Evolutionary conservation across 1,140 invertebrate genomes (phyloP).

Genomic region (Habropoda laboriosa): DNA sequence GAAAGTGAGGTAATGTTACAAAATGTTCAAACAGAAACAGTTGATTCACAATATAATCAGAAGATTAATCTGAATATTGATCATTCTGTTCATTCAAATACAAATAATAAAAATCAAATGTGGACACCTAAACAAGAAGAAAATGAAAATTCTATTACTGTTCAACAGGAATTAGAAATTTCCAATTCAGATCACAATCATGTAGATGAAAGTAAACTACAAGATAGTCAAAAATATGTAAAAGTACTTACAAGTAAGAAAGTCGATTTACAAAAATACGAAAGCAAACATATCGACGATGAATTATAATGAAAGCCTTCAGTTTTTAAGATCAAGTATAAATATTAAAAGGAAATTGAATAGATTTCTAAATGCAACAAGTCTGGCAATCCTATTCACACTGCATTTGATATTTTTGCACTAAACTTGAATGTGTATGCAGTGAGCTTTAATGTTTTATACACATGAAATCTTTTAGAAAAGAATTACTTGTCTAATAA

Average conservation of each 20-base stretch:
- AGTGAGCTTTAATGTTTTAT: constrained; percentile 44
- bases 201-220: constrained; percentile 24
- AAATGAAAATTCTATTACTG: constrained; percentile 4
- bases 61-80: constrained; percentile 33
- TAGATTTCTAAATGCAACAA: constrained; percentile 33
- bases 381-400: constrained; percentile 41
- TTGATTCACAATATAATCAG: background rate
- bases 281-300: constrained; percentile 66
- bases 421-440: constrained; percentile 39
- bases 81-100: constrained; percentile 17
- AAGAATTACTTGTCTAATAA: constrained; percentile 41
- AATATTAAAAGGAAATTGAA: constrained; percentile 33
- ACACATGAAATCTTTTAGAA: constrained; percentile 35
- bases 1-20: constrained; percentile 17
- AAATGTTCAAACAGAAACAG: constrained; percentile 6
- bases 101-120: constrained; percentile 42
- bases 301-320: constrained; percentile 67
- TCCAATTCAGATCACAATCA: constrained; percentile 11
- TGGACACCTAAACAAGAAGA: constrained; percentile 34
- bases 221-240: constrained; percentile 44
- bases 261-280: constrained; percentile 45
- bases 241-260: constrained; percentile 46
- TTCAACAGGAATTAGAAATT: constrained; percentile 44
- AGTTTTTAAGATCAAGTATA: constrained; percentile 50
- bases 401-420: constrained; percentile 64